These are phyloP conservation scores for Diarsia mendica DNA, from an alignment of 2,888 invertebrate genomes.

Conservation along the genomic window DNA sequence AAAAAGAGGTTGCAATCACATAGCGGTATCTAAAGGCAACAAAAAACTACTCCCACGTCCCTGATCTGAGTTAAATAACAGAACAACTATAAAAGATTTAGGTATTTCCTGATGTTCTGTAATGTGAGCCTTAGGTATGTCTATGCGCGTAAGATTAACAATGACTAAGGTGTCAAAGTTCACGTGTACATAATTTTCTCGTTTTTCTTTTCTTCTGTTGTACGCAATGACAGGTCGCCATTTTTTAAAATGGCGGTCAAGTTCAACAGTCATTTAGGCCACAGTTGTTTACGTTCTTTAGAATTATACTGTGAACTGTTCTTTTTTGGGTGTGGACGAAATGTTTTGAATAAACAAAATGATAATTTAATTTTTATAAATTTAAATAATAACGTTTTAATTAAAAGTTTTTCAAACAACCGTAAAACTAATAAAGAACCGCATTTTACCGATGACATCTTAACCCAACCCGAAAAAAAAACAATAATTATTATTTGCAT, in stretches of 20 bases:
- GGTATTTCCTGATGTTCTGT: conserved; percentile 31
- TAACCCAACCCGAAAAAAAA: conserved; percentile 42
- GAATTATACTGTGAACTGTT: background rate
- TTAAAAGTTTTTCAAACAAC: conserved; percentile 12
- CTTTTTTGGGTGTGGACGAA: background rate
- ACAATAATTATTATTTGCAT: no score
- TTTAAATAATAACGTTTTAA: background rate
- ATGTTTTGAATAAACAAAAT: background rate
- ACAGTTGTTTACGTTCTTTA: conserved; percentile 19
- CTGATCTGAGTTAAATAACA: conserved; percentile 64
- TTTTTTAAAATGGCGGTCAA: conserved; percentile 41
- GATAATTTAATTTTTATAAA: background rate
- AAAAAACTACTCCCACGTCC: conserved; percentile 68
- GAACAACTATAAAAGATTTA: conserved; percentile 40
- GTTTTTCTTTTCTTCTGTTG: conserved; percentile 37
- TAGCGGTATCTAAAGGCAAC: conserved; percentile 52
- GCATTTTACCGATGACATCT: conserved; percentile 13
- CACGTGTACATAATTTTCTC: conserved; percentile 33
- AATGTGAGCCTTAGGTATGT: conserved; percentile 36
- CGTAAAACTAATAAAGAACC: conserved; percentile 36
- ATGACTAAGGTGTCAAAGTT: conserved; percentile 2
- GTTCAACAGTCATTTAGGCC: conserved; percentile 35
- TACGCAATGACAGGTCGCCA: conserved; percentile 29
- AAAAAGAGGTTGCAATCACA: conserved; percentile 51
- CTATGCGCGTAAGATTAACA: background rate